Evolutionary conservation across 2,888 invertebrate species (phyloP).

Genomic region (Euplagia quadripunctaria): DNA sequence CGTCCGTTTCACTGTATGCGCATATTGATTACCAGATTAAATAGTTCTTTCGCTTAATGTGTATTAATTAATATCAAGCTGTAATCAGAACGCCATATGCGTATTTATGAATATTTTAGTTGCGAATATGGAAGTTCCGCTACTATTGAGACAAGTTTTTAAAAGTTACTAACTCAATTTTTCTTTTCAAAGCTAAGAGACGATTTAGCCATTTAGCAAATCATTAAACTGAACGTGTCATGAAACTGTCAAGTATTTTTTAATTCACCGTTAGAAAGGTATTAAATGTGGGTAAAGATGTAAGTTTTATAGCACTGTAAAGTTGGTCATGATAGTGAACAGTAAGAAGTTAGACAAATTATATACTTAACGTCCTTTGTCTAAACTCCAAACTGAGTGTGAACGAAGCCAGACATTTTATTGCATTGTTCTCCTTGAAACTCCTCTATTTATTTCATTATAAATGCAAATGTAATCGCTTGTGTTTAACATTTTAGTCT

Average conservation of each 20-base stretch:
- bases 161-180: background rate
- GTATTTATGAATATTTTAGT: background rate
- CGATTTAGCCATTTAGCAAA: background rate
- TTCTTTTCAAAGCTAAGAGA: background rate
- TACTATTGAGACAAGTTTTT: background rate
- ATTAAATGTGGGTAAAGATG: conserved; percentile 10
- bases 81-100: conserved; percentile 14
- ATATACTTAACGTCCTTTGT: background rate
- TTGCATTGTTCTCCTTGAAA: background rate
- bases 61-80: conserved; percentile 31
- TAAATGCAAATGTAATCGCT: too few relatives aligned
- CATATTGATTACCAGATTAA: conserved; percentile 71
- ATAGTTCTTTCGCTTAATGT: conserved; percentile 57
- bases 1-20: conserved; percentile 67
- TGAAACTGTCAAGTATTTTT: conserved; percentile 13
- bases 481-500: conserved; percentile 4
- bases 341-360: conserved; percentile 6
- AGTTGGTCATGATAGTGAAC: conserved; percentile 25
- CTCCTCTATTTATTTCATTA: background rate
- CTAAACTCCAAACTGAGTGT: background rate
- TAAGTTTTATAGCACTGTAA: conserved; percentile 17
- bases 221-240: background rate
- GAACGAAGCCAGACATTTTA: background rate
- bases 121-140: background rate
- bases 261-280: conserved; percentile 16